Evolutionary conservation across 1,140 invertebrate species (phyloP).

Genomic region (Drosophila punjabiensis): DNA sequence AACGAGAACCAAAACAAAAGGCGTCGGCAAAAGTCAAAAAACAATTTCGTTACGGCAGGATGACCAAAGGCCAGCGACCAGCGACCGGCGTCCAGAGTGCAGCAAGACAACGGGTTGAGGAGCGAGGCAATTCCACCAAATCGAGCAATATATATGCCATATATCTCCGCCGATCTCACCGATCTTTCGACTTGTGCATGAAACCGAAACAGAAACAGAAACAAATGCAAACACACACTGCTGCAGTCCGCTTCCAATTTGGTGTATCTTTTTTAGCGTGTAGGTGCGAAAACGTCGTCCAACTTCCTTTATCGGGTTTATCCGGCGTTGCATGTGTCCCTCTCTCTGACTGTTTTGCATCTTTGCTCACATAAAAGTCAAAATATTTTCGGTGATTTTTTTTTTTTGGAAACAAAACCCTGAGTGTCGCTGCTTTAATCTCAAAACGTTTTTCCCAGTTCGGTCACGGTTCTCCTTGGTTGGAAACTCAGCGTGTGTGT

Average conservation of each 20-base stretch:
- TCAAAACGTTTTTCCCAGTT: constrained; percentile 48
- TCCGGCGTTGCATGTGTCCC: constrained; percentile 2
- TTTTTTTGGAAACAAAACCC: constrained; percentile 2
- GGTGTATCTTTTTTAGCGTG: constrained; percentile 58
- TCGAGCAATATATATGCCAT: constrained; percentile 18
- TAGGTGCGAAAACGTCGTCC: constrained; percentile 61
- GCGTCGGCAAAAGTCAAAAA: constrained; percentile 61
- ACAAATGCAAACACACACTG: constrained; percentile 61
- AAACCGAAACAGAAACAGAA: constrained; percentile 45
- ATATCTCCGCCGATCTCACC: constrained; percentile 32
- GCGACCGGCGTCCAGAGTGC: background rate
- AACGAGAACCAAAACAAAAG: constrained; percentile 3
- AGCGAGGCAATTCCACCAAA: constrained; percentile 35
- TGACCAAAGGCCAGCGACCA: constrained; percentile 60
- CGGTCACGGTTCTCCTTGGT: constrained; percentile 42
- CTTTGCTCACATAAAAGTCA: constrained; percentile 49
- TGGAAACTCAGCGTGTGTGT: constrained; percentile 37
- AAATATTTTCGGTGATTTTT: constrained; percentile 44
- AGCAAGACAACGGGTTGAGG: constrained; percentile 36
- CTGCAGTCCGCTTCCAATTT: constrained; percentile 47
- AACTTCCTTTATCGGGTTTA: constrained; percentile 57
- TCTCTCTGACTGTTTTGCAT: constrained; percentile 48
- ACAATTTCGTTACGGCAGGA: constrained; percentile 53
- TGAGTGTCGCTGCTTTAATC: constrained; percentile 33
- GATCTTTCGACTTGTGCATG: constrained; percentile 46